These are phyloP conservation scores for Otolemur crassicaudatus DNA, from an alignment of 2,797 vertebrate genomes.

Conservation along the genomic window DNA sequence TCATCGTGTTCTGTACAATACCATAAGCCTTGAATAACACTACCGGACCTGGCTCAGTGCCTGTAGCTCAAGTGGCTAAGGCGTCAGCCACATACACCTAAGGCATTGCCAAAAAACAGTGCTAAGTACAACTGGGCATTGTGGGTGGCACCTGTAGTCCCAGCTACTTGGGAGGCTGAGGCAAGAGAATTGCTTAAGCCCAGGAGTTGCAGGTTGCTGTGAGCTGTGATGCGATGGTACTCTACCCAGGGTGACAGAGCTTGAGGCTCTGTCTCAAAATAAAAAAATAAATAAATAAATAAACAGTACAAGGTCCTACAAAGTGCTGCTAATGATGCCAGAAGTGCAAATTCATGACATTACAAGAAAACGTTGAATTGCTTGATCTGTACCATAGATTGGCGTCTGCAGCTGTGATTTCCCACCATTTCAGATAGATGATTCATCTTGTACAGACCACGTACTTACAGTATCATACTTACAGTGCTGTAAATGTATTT, in stretches of 20 bases:
- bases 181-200: too few species aligned
- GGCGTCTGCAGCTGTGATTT: background rate
- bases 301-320: background rate
- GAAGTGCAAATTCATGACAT: background rate
- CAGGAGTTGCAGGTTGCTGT: too few species aligned
- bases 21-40: background rate
- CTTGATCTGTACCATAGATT: background rate
- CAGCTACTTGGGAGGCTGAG: too few species aligned
- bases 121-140: too few species aligned
- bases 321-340: background rate
- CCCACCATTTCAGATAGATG: background rate
- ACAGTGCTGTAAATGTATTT: background rate
- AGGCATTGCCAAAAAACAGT: too few species aligned
- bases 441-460: background rate
- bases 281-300: background rate
- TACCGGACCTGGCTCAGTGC: background rate
- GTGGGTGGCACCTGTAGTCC: too few species aligned
- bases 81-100: too few species aligned
- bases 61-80: too few species aligned
- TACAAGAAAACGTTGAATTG: background rate
- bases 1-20: background rate
- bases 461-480: background rate
- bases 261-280: too few species aligned
- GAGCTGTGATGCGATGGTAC: too few species aligned
- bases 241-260: too few species aligned